phyloP scores from a whole-genome alignment of 2,113 vertebrate species.

The Colinus virginianus region DNA sequence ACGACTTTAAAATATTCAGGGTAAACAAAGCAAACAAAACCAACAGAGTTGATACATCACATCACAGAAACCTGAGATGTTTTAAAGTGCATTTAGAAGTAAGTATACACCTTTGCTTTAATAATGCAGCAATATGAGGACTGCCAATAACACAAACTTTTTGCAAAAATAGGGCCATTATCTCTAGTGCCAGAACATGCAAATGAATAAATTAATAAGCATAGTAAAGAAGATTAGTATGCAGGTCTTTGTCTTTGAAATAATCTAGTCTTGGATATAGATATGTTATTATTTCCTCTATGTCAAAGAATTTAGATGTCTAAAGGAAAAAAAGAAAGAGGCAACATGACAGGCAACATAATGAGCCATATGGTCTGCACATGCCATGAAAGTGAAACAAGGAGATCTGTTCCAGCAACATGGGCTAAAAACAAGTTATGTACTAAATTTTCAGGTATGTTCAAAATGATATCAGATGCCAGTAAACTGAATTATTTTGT shows the following conservation, averaged over 20 bases:
- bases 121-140: neutral
- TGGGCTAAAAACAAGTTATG: neutral
- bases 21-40: neutral
- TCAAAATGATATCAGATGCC: neutral
- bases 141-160: neutral
- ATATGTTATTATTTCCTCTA: conserved; percentile 8
- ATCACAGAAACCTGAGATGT: neutral
- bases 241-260: neutral
- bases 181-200: neutral
- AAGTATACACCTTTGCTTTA: neutral
- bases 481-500: neutral
- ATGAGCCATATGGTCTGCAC: conserved; percentile 10
- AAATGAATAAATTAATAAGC: neutral
- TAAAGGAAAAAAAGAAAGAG: conserved; percentile 16
- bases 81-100: neutral
- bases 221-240: neutral
- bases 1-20: neutral
- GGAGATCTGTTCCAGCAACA: conserved; percentile 13
- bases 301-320: conserved; percentile 10
- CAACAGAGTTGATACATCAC: fast-evolving
- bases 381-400: conserved; percentile 17
- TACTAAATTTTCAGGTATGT: neutral
- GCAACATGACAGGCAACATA: neutral
- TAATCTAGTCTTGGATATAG: neutral
- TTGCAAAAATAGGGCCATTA: neutral